Conservation (phyloP, 2,888 invertebrate species). For the Venustoraphidia nigricollis region DNA sequence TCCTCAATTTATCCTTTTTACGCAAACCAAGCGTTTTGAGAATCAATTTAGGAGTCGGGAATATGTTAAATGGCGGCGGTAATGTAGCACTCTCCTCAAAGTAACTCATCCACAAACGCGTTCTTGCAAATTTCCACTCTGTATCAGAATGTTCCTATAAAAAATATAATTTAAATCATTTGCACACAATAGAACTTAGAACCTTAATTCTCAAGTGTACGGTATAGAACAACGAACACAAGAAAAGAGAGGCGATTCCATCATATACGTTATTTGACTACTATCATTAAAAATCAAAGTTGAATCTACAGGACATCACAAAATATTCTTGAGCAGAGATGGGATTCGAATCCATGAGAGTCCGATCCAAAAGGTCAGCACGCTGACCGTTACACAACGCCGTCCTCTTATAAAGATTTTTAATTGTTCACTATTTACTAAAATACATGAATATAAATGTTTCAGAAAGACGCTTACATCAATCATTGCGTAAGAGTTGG, state of each 20-base stretch:
- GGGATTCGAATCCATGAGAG: no score
- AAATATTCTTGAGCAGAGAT: no score
- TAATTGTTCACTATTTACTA: no score
- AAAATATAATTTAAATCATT: slow-evolving; percentile 1
- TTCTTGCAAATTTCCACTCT: slow-evolving; percentile 94
- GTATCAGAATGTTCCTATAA: slow-evolving; percentile 78
- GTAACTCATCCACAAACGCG: slow-evolving; percentile 89
- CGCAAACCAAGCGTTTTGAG: slow-evolving; percentile 48
- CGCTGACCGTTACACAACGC: no score
- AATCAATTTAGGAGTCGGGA: slow-evolving; percentile 74
- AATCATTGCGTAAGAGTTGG: slow-evolving; percentile 87
- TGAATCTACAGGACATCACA: no score
- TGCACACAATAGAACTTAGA: background rate
- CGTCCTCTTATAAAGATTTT: no score
- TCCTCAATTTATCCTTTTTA: slow-evolving; percentile 39
- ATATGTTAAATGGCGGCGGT: slow-evolving; percentile 86
- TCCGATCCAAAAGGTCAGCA: no score
- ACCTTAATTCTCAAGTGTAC: background rate
- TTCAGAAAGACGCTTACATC: slow-evolving; percentile 44
- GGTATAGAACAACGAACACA: no score
- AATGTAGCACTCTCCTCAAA: slow-evolving; percentile 84
- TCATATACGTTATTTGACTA: no score
- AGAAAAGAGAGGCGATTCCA: no score
- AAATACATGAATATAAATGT: background rate
- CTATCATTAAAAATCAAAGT: no score